Base-by-base conservation (phyloP, 2,113 vertebrate species). In the Collichthys lucidus region DNA sequence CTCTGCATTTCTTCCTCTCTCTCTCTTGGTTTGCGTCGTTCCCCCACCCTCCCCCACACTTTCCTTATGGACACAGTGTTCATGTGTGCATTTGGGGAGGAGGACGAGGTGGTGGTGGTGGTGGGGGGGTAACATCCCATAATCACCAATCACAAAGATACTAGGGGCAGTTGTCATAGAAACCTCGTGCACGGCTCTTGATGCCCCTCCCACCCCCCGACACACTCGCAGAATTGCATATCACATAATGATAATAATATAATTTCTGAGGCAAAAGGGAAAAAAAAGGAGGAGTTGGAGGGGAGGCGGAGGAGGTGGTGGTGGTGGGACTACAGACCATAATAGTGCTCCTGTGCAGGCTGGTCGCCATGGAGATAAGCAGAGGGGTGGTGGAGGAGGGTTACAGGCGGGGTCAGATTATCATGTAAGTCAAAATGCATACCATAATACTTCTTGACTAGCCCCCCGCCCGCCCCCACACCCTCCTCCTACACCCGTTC, bases 121-220 rank as follows among this genome's bases (percentile, higher is more conserved):
- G 49, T 46, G 35, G 55, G 85, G 76, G 91, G 62, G 61, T 42
- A 24, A 87, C 90, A 93, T 92, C 90, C 91, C 91, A 94, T 95
- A 94, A 95, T 95, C 93, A 92, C 93, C 93, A 94, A 95, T 93
- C 93, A 94, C 91, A 91, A 82, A 67, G 70, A 92, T 90, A 88
- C 78, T 88, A 68, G 84, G 91, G 90, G 86, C 85, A 89, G 94
- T 95, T 91, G 93, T 93, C 94, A 94, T 94, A 89, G 93, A 91
- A 93, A 94, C 93, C 86, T 75, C 20, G 69, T 88, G 92, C 87
- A 91, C 82, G 73, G 49, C 79, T 89, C 63, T 75, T 3, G 6
- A 85, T 6, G 77, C 92, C 90, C 93, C 87, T 91, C 90, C 93
- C 86, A 86, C 79, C 68, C 49, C 80, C 69, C 75, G 49, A 66